phyloP scores from a whole-genome alignment of 2,888 invertebrate species.

The Hemaris fuciformis region DNA sequence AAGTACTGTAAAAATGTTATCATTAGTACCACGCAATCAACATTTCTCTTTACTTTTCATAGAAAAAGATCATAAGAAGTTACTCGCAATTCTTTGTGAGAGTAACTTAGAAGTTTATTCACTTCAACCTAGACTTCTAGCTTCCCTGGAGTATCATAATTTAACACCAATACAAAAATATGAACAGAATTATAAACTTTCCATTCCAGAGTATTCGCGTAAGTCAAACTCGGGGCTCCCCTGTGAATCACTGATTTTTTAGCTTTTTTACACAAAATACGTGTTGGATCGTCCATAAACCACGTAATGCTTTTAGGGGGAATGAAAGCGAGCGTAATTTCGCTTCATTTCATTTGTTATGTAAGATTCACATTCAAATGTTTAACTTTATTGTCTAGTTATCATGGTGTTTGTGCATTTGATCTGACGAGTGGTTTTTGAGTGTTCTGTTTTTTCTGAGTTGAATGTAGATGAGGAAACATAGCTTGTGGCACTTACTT shows the following conservation, averaged over 20 bases:
- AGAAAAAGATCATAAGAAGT: not conserved
- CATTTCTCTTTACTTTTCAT: too few relatives aligned
- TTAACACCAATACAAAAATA: slow-evolving; percentile 6
- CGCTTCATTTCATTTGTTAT: not conserved
- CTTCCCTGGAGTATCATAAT: not conserved
- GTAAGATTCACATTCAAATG: not conserved
- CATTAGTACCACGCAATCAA: too few relatives aligned
- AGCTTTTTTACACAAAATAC: slow-evolving; percentile 1
- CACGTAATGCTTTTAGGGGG: slow-evolving; percentile 9
- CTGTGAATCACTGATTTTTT: slow-evolving; percentile 1
- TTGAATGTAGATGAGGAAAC: not conserved
- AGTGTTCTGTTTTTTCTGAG: not conserved
- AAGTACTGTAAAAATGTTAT: too few relatives aligned
- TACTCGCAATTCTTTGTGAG: not conserved
- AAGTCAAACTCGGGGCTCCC: not conserved
- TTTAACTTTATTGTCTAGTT: not conserved
- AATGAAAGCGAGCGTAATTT: not conserved
- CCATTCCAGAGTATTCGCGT: not conserved
- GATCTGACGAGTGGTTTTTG: not conserved
- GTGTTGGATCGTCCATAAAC: slow-evolving; percentile 6
- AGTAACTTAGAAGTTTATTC: not conserved
- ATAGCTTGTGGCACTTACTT: not conserved
- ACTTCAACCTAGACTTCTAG: not conserved
- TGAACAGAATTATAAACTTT: not conserved
- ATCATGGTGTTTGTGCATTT: not conserved